Conservation (phyloP, 2,888 invertebrate species). For the Phortica magna region DNA sequence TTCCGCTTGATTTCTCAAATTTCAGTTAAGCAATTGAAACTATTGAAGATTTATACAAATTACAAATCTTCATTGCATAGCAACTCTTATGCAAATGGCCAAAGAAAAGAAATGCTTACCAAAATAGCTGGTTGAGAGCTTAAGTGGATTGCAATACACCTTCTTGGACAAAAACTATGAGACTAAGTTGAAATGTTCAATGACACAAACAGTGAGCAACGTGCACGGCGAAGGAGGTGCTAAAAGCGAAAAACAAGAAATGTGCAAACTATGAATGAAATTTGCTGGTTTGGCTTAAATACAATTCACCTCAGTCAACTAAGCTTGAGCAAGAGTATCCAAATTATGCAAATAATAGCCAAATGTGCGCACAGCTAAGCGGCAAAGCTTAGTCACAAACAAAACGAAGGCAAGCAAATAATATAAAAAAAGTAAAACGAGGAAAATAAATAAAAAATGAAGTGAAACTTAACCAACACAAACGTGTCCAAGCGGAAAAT, state of each 20-base stretch:
- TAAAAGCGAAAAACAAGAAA: background rate
- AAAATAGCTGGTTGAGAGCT: background rate
- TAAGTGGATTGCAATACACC: slow-evolving; percentile 21
- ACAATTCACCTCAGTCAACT: background rate
- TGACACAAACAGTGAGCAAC: slow-evolving; percentile 9
- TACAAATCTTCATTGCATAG: too few species aligned
- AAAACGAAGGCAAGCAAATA: background rate
- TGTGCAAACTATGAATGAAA: slow-evolving; percentile 11
- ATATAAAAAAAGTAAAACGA: slow-evolving; percentile 18
- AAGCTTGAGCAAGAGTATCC: background rate
- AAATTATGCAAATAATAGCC: slow-evolving; percentile 32
- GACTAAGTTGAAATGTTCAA: slow-evolving; percentile 27
- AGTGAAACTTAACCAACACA: background rate
- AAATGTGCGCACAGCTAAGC: slow-evolving; percentile 34
- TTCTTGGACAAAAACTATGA: background rate
- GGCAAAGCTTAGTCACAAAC: slow-evolving; percentile 9
- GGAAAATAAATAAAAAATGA: background rate
- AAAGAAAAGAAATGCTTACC: too few species aligned
- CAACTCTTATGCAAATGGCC: too few species aligned
- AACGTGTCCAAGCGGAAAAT: slow-evolving; percentile 35
- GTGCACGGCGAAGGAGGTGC: too few species aligned
- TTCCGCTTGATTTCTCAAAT: too few species aligned
- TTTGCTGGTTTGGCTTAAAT: background rate
- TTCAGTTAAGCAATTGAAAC: too few species aligned
- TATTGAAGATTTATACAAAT: too few species aligned